Conservation (phyloP, 2,113 vertebrate species). For the Marmota flaviventris region DNA sequence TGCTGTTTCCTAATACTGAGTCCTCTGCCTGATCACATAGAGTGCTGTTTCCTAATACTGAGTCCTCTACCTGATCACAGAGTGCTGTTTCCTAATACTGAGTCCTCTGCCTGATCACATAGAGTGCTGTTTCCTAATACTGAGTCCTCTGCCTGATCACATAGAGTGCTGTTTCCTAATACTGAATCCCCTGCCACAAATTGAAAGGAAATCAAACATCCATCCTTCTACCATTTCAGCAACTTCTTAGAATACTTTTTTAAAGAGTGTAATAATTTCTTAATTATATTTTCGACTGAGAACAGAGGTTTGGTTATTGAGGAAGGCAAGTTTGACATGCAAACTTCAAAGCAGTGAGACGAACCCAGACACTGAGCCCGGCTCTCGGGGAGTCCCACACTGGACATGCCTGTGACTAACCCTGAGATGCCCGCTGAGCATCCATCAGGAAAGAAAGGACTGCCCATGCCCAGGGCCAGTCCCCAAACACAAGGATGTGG, state of each 20-base stretch:
- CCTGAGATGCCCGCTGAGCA: not conserved
- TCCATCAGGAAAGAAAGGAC: not conserved
- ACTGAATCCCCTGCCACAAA: not conserved
- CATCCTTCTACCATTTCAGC: not conserved
- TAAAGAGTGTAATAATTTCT: not conserved
- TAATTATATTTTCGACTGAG: not conserved
- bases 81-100: too few relatives aligned
- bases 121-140: not conserved
- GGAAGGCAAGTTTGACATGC: not conserved
- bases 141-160: not conserved
- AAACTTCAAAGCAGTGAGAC: not conserved
- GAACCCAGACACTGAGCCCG: not conserved
- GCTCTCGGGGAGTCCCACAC: not conserved
- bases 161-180: too few relatives aligned
- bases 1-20: too few relatives aligned
- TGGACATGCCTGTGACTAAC: rapidly evolving
- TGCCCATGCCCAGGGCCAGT: rapidly evolving
- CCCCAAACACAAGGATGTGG: not conserved
- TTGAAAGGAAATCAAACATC: not conserved
- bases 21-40: too few relatives aligned
- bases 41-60: too few relatives aligned
- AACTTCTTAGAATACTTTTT: not conserved
- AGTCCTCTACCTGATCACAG: too few relatives aligned
- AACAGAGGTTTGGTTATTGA: not conserved
- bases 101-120: not conserved